Evolutionary conservation across 2,888 invertebrate genomes (phyloP).

Genomic region (Stomorhina lunata): DNA sequence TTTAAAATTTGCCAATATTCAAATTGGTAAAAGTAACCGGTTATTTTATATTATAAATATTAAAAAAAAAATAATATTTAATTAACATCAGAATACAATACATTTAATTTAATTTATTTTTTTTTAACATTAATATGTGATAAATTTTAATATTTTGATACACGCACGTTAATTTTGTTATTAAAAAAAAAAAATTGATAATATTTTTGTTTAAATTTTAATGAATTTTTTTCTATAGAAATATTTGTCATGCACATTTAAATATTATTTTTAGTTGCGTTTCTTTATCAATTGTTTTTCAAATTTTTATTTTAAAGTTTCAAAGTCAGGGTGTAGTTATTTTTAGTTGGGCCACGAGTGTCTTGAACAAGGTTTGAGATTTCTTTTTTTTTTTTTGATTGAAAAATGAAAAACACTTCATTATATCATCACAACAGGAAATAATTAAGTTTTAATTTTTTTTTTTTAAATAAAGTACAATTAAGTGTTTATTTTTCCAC

Average conservation of each 20-base stretch:
- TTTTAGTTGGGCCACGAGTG: not conserved
- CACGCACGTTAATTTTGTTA: not conserved
- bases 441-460: slow-evolving; percentile 31
- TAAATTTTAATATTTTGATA: not conserved
- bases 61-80: no score
- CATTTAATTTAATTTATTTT: not conserved
- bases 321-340: not conserved
- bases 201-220: not conserved
- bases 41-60: not conserved
- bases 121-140: not conserved
- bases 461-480: not conserved
- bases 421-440: slow-evolving; percentile 42
- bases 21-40: slow-evolving; percentile 30
- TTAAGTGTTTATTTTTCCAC: not conserved
- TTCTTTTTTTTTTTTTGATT: not conserved
- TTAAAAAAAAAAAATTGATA: not conserved
- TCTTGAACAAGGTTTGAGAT: not conserved
- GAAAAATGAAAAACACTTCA: slow-evolving; percentile 10
- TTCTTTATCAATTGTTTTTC: slow-evolving; percentile 15
- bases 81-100: no score
- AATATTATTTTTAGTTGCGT: not conserved
- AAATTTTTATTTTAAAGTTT: not conserved
- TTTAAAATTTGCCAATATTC: not conserved
- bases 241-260: not conserved
- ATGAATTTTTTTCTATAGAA: no score